phyloP scores from a whole-genome alignment of 2,888 invertebrate genomes.

The Eupithecia dodoneata region DNA sequence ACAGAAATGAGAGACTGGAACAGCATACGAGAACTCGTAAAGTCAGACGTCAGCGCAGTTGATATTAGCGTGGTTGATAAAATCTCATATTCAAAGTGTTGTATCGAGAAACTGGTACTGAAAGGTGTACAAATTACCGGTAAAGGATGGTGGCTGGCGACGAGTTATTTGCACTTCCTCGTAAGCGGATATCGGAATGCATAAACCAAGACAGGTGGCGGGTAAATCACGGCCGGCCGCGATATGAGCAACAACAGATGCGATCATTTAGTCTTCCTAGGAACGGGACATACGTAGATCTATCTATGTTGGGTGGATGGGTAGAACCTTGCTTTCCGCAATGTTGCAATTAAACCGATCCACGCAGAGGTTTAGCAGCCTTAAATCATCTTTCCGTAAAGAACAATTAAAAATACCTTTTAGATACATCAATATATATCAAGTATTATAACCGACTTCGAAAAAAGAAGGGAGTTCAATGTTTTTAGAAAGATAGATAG shows the following conservation, averaged over 20 bases:
- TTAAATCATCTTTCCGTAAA: background rate
- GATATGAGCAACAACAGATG: slow-evolving; percentile 70
- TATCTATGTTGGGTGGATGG: background rate
- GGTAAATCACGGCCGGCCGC: slow-evolving; percentile 68
- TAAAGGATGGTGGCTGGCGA: slow-evolving; percentile 40
- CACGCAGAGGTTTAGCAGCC: background rate
- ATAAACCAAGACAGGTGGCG: slow-evolving; percentile 74
- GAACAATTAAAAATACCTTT: too few relatives aligned
- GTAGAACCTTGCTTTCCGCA: background rate
- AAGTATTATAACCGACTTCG: too few relatives aligned
- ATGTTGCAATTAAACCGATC: background rate
- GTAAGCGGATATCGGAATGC: slow-evolving; percentile 65
- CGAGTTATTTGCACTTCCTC: slow-evolving; percentile 59
- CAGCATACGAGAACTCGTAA: slow-evolving; percentile 38
- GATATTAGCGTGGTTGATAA: slow-evolving; percentile 36
- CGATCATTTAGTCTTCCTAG: slow-evolving; percentile 50
- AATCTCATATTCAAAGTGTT: slow-evolving; percentile 33
- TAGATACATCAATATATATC: too few relatives aligned
- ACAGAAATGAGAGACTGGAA: slow-evolving; percentile 12
- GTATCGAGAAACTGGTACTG: slow-evolving; percentile 39
- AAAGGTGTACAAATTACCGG: slow-evolving; percentile 41
- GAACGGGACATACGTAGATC: slow-evolving; percentile 4
- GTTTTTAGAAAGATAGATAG: too few relatives aligned
- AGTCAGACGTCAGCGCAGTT: slow-evolving; percentile 35
- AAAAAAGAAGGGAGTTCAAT: too few relatives aligned